These are phyloP conservation scores for Drosophila chauvacae DNA, from an alignment of 1,140 invertebrate species.

Conservation along the genomic window DNA sequence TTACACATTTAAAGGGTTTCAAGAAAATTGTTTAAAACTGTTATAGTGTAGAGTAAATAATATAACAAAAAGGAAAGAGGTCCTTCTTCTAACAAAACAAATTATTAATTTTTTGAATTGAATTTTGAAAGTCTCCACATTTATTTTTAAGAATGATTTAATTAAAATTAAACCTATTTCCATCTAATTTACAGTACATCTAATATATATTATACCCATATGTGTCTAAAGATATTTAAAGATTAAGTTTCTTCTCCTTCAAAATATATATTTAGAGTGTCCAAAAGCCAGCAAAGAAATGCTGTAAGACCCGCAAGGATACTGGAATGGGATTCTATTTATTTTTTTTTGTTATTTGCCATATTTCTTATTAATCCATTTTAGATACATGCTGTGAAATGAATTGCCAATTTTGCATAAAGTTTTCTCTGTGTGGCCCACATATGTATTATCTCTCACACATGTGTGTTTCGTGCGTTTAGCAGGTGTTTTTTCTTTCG, in stretches of 20 bases:
- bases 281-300: neutral
- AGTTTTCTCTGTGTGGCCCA: constrained; percentile 1
- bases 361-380: neutral
- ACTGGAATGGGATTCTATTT: neutral
- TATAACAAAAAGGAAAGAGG: too few relatives aligned
- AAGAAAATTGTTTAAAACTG: too few relatives aligned
- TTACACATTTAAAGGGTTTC: neutral
- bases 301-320: accelerated
- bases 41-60: too few relatives aligned
- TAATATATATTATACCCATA: too few relatives aligned
- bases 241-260: neutral
- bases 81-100: too few relatives aligned
- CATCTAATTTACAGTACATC: too few relatives aligned
- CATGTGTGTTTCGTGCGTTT: constrained; percentile 35
- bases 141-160: neutral
- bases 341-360: neutral
- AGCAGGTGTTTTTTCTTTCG: constrained; percentile 39
- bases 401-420: constrained; percentile 2
- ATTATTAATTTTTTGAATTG: too few relatives aligned
- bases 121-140: too few relatives aligned
- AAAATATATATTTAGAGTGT: neutral
- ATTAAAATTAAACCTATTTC: neutral
- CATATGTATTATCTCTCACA: constrained; percentile 7
- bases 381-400: neutral
- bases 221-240: too few relatives aligned